phyloP scores from a whole-genome alignment of 2,113 vertebrate species.

The Tapirus terrestris region DNA sequence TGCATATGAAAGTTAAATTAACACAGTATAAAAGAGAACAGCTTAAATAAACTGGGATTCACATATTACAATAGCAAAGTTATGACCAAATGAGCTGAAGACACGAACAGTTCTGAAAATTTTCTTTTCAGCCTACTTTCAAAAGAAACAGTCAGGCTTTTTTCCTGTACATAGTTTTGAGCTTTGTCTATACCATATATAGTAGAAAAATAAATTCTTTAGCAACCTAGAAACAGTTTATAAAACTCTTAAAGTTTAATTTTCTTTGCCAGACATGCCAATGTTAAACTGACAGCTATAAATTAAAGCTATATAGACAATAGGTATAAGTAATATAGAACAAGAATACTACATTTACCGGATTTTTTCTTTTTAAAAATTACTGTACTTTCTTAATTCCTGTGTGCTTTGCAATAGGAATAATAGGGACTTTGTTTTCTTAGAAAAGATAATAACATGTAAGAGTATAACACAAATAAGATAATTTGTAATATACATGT shows the following conservation, averaged over 20 bases:
- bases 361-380: conserved; percentile 86
- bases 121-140: conserved; percentile 86
- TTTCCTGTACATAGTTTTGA: conserved; percentile 89
- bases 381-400: conserved; percentile 88
- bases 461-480: conserved; percentile 89
- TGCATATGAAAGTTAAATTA: conserved; percentile 82
- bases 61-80: conserved; percentile 85
- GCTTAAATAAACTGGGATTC: conserved; percentile 84
- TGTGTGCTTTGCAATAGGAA: conserved; percentile 89
- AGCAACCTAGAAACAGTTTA: conserved; percentile 92
- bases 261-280: conserved; percentile 87
- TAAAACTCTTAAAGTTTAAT: conserved; percentile 90
- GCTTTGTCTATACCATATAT: conserved; percentile 90
- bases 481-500: conserved; percentile 91
- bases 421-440: conserved; percentile 87
- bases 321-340: conserved; percentile 88
- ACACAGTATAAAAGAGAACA: conserved; percentile 80
- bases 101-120: conserved; percentile 85
- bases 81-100: conserved; percentile 82
- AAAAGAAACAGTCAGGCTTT: conserved; percentile 87
- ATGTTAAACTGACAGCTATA: conserved; percentile 89
- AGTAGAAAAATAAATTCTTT: conserved; percentile 93
- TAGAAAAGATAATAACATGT: conserved; percentile 91
- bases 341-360: conserved; percentile 89
- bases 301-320: conserved; percentile 90